Evolutionary conservation across 2,888 invertebrate species (phyloP).

Genomic region (Rapana venosa): DNA sequence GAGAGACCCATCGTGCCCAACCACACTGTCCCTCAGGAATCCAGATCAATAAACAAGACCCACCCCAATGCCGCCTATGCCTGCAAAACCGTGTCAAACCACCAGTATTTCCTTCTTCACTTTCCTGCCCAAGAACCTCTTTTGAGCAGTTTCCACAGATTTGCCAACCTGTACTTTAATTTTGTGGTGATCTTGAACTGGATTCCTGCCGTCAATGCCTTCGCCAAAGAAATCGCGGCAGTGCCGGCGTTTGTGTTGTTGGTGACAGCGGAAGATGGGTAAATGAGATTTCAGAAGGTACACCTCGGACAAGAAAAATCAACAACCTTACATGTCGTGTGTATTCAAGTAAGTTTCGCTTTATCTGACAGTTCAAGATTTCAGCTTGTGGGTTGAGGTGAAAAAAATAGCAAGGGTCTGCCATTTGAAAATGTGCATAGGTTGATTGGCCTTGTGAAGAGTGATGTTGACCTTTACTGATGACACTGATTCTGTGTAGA

Average conservation of each 20-base stretch:
- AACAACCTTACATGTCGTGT: constrained; percentile 95
- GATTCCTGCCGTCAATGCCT: constrained; percentile 91
- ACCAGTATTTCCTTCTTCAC: constrained; percentile 92
- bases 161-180: constrained; percentile 98
- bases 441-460: too few relatives aligned
- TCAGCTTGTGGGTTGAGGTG: too few relatives aligned
- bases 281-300: constrained; percentile 95
- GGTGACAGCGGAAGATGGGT: constrained; percentile 95
- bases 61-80: constrained; percentile 69
- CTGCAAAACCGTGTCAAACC: constrained; percentile 71
- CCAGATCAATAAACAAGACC: constrained; percentile 51
- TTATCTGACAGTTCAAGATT: background rate
- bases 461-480: too few relatives aligned
- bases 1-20: constrained; percentile 66
- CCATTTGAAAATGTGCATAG: too few relatives aligned
- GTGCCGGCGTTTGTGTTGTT: constrained; percentile 96
- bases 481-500: too few relatives aligned
- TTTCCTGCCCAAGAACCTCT: constrained; percentile 96
- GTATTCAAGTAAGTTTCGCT: constrained; percentile 87
- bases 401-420: too few relatives aligned
- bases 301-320: constrained; percentile 93
- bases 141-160: constrained; percentile 98
- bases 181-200: constrained; percentile 97
- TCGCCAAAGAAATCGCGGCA: constrained; percentile 98
- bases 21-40: constrained; percentile 58